Evolutionary conservation across 2,113 vertebrate species (phyloP), one percentile per base, ranked within the genome.

Genomic region (Addax nasomaculatus): DNA sequence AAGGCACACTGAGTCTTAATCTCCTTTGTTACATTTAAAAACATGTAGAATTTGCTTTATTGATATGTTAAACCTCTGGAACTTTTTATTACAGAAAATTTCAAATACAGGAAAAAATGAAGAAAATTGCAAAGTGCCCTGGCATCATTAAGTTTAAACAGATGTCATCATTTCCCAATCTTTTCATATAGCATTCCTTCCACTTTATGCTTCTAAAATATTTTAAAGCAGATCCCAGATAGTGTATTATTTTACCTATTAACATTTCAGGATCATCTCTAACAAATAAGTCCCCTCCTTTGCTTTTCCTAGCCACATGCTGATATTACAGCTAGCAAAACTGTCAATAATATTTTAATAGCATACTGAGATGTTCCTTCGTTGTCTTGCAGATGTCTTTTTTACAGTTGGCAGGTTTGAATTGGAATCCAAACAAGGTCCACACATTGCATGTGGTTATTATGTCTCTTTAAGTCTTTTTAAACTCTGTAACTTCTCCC

Each of bases 241-340:
- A 92, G 85, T 29, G 15, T 55, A 45, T 88, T 76, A 62, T 90
- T 93, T 96, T 43, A 53, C 76, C 60, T 85, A 15, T 70, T 88
- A 93, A 73, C 88, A 83, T 85, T 94, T 96, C n/a, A 86, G 62
- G 16, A 97, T 16, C 39, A 8, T 85, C 19, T 89, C 45, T 93
- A n/a, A 81, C n/a, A 67, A 89, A 80, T 60, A 90, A 92, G 13
- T 45, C 39, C 30, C 53, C 9, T 53, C 14, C 21, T 70, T 45
- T 64, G 80, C 47, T 89, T 89, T 60, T 51, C 60, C 43, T 23
- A 51, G 45, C 58, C 73, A 70, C 5, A 33, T 85, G 70, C 55
- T 33, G 14, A 55, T 14, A 11, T 17, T 3, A 10, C 57, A 84
- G 55, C 78, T 23, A 49, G 43, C 6, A 30, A 55, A 76, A 79